Percentiles rank a stretch among this genome's conserved stretches.
Evolutionary conservation across 2,113 vertebrate species (phyloP).

Genomic region (Elaphurus davidianus): DNA sequence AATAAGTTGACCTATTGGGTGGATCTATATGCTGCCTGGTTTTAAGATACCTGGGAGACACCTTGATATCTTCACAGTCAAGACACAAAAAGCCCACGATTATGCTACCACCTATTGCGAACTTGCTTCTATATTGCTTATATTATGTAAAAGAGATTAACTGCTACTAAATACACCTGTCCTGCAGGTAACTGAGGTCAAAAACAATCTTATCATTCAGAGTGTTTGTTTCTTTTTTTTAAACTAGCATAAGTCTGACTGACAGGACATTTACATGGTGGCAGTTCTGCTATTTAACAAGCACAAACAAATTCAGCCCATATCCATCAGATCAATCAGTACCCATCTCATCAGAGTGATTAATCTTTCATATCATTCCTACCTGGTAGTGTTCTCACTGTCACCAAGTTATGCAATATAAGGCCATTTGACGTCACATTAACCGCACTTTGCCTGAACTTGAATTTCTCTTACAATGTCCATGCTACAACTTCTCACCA

Average conservation of each 20-base stretch:
- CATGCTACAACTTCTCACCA: background rate
- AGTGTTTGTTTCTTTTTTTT: background rate
- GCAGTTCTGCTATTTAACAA: background rate
- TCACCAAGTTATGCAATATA: background rate
- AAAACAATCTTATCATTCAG: background rate
- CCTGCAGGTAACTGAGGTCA: background rate
- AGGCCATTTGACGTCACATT: background rate
- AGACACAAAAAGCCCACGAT: background rate
- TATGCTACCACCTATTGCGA: background rate
- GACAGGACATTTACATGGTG: background rate
- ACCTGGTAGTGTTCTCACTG: background rate
- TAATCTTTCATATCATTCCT: background rate
- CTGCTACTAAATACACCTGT: background rate
- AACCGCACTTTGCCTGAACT: background rate
- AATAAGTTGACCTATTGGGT: background rate
- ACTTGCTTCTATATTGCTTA: background rate
- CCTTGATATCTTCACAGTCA: background rate
- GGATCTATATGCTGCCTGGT: background rate
- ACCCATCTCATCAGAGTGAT: background rate
- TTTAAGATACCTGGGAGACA: background rate
- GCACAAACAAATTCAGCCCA: background rate
- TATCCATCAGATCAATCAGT: background rate
- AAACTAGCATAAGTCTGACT: background rate
- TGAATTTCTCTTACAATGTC: background rate
- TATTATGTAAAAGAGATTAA: background rate